phyloP scores from a whole-genome alignment of 1,140 invertebrate species.

The Cotesia chilonis region DNA sequence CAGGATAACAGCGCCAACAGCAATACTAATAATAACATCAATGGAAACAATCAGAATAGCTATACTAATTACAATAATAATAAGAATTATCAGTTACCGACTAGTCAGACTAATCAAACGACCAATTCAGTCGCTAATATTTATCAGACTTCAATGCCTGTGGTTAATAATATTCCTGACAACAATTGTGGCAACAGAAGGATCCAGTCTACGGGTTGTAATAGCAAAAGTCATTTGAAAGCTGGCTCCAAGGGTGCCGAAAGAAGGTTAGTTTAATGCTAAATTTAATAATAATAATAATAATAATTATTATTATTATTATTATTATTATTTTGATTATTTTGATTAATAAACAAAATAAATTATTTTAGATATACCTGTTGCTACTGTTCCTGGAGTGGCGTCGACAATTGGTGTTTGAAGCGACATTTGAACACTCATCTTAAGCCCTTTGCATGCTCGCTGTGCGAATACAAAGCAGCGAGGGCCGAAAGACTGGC shows the following conservation, averaged over 20 bases:
- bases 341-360: no score
- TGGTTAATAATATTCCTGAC: slow-evolving; percentile 51
- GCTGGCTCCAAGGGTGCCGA: slow-evolving; percentile 56
- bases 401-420: slow-evolving; percentile 92
- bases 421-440: slow-evolving; percentile 92
- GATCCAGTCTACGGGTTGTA: slow-evolving; percentile 56
- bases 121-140: slow-evolving; percentile 12
- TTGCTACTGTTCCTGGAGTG: slow-evolving; percentile 89
- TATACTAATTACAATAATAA: slow-evolving; percentile 50
- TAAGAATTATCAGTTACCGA: slow-evolving; percentile 56
- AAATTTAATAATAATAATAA: no score
- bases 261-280: slow-evolving; percentile 39
- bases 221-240: slow-evolving; percentile 61
- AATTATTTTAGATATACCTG: slow-evolving; percentile 74
- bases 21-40: slow-evolving; percentile 27
- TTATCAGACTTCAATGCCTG: slow-evolving; percentile 48
- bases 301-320: no score
- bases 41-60: slow-evolving; percentile 43
- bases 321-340: background rate
- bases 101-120: slow-evolving; percentile 30
- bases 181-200: slow-evolving; percentile 49
- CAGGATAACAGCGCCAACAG: slow-evolving; percentile 14
- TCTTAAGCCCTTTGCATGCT: slow-evolving; percentile 88
- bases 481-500: slow-evolving; percentile 85
- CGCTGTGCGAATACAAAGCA: slow-evolving; percentile 90